Base-by-base conservation (phyloP, 2,113 vertebrate genomes). In the Menura novaehollandiae region DNA sequence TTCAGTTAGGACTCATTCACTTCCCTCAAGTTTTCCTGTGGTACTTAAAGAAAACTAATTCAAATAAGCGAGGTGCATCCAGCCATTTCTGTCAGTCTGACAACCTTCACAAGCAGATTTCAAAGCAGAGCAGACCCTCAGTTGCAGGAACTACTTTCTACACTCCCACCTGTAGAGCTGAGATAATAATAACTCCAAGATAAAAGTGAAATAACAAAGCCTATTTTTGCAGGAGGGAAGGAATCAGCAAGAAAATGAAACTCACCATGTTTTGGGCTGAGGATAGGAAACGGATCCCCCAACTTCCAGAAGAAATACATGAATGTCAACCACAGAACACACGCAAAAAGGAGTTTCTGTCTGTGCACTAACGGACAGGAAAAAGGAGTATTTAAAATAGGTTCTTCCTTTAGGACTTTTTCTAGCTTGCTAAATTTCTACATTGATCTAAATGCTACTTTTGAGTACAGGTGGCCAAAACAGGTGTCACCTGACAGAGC, bases 301-400 rank as follows among this genome's bases (percentile, higher is more conserved):
- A 99, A 11, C 96, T 99, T 99, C 99, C 99, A 99, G 97, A 99
- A 99, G 98, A 99, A 99, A 98, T 99, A 99, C 99, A 99, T 99
- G 95, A 99, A 99, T 10, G 99, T 99, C 94, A 99, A 97, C 99
- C 99, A 99, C 47, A 99, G 94, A 92, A 99, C 98, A 95, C 99
- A 99, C 0, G 99, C 98, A 77, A 99, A 99, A 72, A 99, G 98
- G 62, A 99, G 97, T 88, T 98, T 99, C 95, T 99, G 99, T 95
- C 98, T 99, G 67, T 99, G 99, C 94, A 99, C 99, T 99, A 76
- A 90, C 0, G 33, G 84, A 97, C 9, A 83, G n/a, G 15, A 32
- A 30, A 89, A 66, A 32, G 4, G 9, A 63, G 9, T 21, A 73
- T 51, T 93, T 79, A 81, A 41, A 64, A 72, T 6, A 64, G 3